These are phyloP conservation scores for Bacillus rossius DNA, from an alignment of 1,140 invertebrate species.

Conservation along the genomic window DNA sequence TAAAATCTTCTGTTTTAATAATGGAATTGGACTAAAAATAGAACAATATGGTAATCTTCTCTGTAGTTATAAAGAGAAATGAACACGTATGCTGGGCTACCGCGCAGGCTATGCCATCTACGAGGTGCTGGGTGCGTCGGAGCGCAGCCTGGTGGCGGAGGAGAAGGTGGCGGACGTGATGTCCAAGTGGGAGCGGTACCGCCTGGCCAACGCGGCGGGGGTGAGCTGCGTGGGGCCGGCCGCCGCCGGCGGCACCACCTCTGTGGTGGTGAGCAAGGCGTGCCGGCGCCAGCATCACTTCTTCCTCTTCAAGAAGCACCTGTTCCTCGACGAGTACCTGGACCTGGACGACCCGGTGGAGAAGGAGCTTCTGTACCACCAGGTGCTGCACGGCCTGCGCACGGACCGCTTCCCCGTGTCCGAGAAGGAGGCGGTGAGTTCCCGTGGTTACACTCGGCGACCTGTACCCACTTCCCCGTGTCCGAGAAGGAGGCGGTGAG, in stretches of 20 bases:
- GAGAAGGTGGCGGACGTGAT: constrained; percentile 93
- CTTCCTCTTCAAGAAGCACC: constrained; percentile 87
- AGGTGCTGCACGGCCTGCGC: constrained; percentile 83
- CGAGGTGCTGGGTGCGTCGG: constrained; percentile 73
- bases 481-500: no score
- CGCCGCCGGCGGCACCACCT: background rate
- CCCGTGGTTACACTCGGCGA: background rate
- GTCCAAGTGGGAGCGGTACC: constrained; percentile 90
- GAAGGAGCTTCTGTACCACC: constrained; percentile 94
- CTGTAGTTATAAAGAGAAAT: no score
- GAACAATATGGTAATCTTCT: no score
- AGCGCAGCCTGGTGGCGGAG: constrained; percentile 73
- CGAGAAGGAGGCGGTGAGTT: constrained; percentile 85
- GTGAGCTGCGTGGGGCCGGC: constrained; percentile 19
- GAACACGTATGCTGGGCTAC: no score
- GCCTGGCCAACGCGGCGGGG: constrained; percentile 50
- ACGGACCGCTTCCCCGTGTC: constrained; percentile 88
- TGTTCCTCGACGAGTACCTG: constrained; percentile 83
- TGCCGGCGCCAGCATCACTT: constrained; percentile 50
- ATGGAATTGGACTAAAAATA: no score
- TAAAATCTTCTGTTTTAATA: no score
- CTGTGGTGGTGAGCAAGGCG: background rate
- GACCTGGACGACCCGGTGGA: constrained; percentile 84
- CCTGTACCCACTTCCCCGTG: background rate
- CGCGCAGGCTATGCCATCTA: constrained; percentile 66